phyloP scores from a whole-genome alignment of 2,888 invertebrate species.

The Lycocerus yunnanus region DNA sequence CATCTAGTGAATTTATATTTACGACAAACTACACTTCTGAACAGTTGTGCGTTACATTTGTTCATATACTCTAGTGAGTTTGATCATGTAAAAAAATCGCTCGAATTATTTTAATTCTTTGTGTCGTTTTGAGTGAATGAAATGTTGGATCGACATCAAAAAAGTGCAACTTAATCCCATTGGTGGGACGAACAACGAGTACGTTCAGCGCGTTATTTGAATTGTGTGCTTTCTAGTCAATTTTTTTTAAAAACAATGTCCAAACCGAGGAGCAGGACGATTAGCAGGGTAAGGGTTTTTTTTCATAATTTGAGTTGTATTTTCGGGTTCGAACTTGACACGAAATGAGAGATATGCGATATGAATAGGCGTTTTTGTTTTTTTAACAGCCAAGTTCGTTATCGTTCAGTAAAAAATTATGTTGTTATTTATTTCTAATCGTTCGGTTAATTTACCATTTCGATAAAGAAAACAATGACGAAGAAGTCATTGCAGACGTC shows the following conservation, averaged over 20 bases:
- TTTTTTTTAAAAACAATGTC: slow-evolving; percentile 36
- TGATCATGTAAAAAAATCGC: slow-evolving; percentile 27
- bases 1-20: slow-evolving; percentile 45
- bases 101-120: slow-evolving; percentile 9
- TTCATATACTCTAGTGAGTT: slow-evolving; percentile 33
- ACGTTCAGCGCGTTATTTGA: slow-evolving; percentile 26
- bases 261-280: slow-evolving; percentile 48
- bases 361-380: neutral
- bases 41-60: slow-evolving; percentile 34
- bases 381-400: neutral
- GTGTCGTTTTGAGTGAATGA: slow-evolving; percentile 13
- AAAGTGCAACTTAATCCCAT: slow-evolving; percentile 27
- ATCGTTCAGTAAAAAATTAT: neutral
- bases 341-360: neutral
- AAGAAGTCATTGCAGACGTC: neutral
- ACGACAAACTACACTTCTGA: slow-evolving; percentile 37
- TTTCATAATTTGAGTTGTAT: neutral
- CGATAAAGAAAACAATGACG: neutral
- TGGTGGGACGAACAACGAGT: slow-evolving; percentile 23
- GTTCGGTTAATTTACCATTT: neutral
- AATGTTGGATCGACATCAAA: slow-evolving; percentile 26
- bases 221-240: slow-evolving; percentile 23
- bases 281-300: slow-evolving; percentile 48
- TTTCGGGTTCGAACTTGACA: neutral
- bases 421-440: neutral